Evolutionary conservation across 2,888 invertebrate species (phyloP), one percentile per base, ranked within the genome.

Genomic region (Azorinus chamasolen): DNA sequence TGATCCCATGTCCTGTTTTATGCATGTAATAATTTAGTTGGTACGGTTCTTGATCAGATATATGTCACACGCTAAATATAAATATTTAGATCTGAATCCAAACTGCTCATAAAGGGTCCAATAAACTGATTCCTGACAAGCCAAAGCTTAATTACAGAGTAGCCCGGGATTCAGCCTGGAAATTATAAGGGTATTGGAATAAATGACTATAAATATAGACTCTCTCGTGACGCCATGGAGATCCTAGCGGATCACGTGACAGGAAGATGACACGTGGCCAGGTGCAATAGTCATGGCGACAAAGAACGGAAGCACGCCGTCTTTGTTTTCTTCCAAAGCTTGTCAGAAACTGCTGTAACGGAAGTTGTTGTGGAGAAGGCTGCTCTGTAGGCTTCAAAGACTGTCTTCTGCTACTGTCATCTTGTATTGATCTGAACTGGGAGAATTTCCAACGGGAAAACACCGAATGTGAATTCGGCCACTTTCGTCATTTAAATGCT

Each of bases 281-380:
- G 66, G 53, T 72, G 75, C 68, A 61, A 68, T 68, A 59, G 75
- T 63, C 71, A 61, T 58, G 51, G 37, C 55, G 62, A 79, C 75
- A 75, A 72, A 59, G 68, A 59, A n/a, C 66, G 79, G 79, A 79
- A 68, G 64, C 63, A 37, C 50, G 54, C 43, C 37, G 72, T 66
- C 71, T 72, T 74, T 79, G 70, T 68, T 68, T 73, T 65, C 65
- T 46, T 10, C 51, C 62, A 46, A 61, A 41, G 66, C 53, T 61
- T 79, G 79, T 73, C 79, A 74, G 43, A 72, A 72, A 61, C 69
- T 63, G 41, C 59, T 68, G 61, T 37, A 54, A 32, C 78, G 78
- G 72, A 78, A 78, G 72, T 69, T 54, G 55, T 65, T 55, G 48
- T 57, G 66, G 57, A 66, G 39, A 50, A 39, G 66, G 48, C 57